phyloP scores from a whole-genome alignment of 2,888 invertebrate species.

The Ichneumon xanthorius region DNA sequence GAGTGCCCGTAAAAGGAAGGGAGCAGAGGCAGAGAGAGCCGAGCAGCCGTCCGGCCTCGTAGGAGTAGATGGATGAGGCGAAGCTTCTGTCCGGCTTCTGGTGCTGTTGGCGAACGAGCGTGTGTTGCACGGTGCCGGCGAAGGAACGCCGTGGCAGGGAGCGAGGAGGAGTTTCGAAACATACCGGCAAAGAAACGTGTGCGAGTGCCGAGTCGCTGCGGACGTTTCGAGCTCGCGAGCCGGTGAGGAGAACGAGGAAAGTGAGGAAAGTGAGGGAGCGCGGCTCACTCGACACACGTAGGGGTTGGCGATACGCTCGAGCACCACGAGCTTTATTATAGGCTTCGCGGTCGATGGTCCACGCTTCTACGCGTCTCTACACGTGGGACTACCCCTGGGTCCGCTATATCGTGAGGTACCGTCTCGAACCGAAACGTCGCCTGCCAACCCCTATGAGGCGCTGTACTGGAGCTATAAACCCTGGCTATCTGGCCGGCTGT shows the following conservation, averaged over 20 bases:
- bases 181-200: conserved; percentile 44
- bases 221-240: background rate
- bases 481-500: conserved; percentile 66
- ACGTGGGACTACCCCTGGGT: conserved; percentile 16
- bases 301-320: conserved; percentile 57
- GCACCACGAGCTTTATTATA: conserved; percentile 44
- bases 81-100: conserved; percentile 55
- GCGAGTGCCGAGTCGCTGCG: conserved; percentile 15
- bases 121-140: conserved; percentile 16
- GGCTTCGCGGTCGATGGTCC: conserved; percentile 49
- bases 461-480: conserved; percentile 71
- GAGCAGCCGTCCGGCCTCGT: background rate
- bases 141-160: conserved; percentile 32
- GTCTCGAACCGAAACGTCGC: background rate
- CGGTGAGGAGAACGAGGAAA: background rate
- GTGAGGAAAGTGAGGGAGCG: conserved; percentile 21
- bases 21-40: conserved; percentile 47
- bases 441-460: conserved; percentile 14
- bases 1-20: conserved; percentile 65
- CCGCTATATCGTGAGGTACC: conserved; percentile 4
- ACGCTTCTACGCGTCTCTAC: conserved; percentile 42
- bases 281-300: conserved; percentile 42
- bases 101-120: conserved; percentile 43
- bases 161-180: conserved; percentile 52
- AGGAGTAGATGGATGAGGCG: conserved; percentile 66